A percentile compares a stretch with the other conserved stretches of the same genome.
phyloP scores from a whole-genome alignment of 2,888 invertebrate genomes.

The Catocala sponsa region DNA sequence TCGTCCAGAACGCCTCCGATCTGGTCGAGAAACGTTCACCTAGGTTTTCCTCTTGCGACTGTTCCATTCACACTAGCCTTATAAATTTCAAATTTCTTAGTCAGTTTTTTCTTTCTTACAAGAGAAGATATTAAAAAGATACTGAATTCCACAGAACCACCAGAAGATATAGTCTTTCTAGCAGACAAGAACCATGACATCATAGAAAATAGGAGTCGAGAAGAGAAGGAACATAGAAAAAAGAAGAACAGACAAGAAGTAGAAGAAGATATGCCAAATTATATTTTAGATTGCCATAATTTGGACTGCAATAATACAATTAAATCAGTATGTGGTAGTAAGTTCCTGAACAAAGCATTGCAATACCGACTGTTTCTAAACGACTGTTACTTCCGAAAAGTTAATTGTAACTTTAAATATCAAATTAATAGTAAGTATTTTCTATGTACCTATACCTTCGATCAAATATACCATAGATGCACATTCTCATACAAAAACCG shows the following conservation, averaged over 20 bases:
- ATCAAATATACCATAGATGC: too few species aligned
- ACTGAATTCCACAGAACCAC: constrained; percentile 20
- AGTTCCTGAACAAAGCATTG: constrained; percentile 57
- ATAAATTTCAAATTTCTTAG: too few species aligned
- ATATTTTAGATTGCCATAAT: too few species aligned
- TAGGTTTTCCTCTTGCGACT: too few species aligned
- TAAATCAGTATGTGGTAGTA: constrained; percentile 67
- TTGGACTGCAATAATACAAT: constrained; percentile 67
- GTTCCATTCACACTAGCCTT: too few species aligned
- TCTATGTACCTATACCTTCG: too few species aligned
- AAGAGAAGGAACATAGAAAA: neutral
- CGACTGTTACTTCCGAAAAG: constrained; percentile 76
- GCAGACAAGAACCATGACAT: constrained; percentile 32
- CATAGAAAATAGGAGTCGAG: constrained; percentile 1
- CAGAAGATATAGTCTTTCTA: constrained; percentile 32
- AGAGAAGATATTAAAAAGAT: too few species aligned
- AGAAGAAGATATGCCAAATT: neutral
- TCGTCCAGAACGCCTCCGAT: too few species aligned
- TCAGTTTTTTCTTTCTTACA: too few species aligned
- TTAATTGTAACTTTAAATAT: constrained; percentile 74
- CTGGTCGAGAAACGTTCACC: too few species aligned
- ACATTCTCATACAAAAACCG: too few species aligned
- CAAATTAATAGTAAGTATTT: constrained; percentile 69
- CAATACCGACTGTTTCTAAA: constrained; percentile 73
- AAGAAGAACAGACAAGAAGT: neutral